These are phyloP conservation scores for Drosophila ochracea DNA, from an alignment of 2,888 invertebrate species.

Conservation along the genomic window DNA sequence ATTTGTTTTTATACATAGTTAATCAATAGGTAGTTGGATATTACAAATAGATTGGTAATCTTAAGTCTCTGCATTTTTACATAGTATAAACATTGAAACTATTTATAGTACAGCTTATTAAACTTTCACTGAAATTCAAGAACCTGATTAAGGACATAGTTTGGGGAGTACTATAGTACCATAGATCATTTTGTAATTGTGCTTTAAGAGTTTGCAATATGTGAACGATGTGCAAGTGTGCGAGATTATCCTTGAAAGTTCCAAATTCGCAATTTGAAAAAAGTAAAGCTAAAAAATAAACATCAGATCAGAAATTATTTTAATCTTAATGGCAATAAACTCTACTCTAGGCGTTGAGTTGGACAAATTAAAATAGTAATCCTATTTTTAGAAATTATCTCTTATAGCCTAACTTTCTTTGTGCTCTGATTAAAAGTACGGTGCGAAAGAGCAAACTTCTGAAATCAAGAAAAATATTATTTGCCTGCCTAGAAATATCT, in stretches of 20 bases:
- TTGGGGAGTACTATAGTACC: background rate
- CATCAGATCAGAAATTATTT: background rate
- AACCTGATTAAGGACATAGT: constrained; percentile 10
- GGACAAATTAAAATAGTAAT: background rate
- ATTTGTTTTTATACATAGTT: constrained; percentile 58
- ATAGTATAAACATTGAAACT: constrained; percentile 33
- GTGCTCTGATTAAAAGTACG: background rate
- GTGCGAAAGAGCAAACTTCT: background rate
- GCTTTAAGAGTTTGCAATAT: background rate
- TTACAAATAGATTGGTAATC: constrained; percentile 26
- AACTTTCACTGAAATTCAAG: constrained; percentile 2
- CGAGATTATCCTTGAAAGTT: constrained; percentile 8
- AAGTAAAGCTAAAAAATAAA: background rate
- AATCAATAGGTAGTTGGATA: constrained; percentile 30
- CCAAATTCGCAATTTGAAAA: background rate
- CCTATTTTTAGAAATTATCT: background rate
- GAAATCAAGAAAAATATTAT: background rate
- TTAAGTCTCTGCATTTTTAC: constrained; percentile 33
- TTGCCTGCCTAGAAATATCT: background rate
- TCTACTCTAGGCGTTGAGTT: background rate
- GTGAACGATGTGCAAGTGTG: background rate
- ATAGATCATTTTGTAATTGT: constrained; percentile 3
- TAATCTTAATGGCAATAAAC: constrained; percentile 3
- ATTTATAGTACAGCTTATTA: constrained; percentile 9
- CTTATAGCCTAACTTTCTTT: background rate